Percentiles rank a stretch among this genome's conserved stretches.
Evolutionary conservation across 2,797 vertebrate species (phyloP).

Genomic region (Pipistrellus nathusii): DNA sequence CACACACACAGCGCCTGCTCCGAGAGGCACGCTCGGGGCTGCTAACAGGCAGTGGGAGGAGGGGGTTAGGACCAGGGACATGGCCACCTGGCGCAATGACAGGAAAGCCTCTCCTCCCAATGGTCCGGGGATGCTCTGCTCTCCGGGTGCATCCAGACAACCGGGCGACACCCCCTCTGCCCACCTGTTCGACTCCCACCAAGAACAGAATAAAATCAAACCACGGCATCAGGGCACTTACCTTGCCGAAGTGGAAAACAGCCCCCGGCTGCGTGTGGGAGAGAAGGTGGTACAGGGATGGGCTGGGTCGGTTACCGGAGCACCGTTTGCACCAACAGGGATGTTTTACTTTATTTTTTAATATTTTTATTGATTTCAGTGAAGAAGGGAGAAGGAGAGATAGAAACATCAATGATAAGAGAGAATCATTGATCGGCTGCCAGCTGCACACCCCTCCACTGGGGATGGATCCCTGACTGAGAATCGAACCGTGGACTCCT

Average conservation of each 20-base stretch:
- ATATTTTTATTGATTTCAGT: background rate
- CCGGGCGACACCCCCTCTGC: background rate
- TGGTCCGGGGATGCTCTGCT: accelerated
- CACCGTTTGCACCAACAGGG: background rate
- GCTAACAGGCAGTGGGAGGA: background rate
- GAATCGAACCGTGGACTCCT: no score
- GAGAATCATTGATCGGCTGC: no score
- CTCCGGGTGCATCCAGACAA: no score
- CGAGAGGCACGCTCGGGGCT: no score
- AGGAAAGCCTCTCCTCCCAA: background rate
- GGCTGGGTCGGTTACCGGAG: background rate
- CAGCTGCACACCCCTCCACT: no score
- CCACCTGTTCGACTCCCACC: background rate
- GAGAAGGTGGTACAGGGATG: background rate
- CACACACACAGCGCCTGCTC: no score
- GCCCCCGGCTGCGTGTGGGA: background rate
- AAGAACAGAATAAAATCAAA: background rate
- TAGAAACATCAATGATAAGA: no score
- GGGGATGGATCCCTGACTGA: no score
- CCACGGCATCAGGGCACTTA: background rate
- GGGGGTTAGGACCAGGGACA: background rate
- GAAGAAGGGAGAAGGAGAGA: no score
- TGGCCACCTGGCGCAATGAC: accelerated
- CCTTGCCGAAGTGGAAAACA: background rate
- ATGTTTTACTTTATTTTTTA: background rate